Base-by-base conservation (phyloP, 2,113 vertebrate genomes). In the Microcebus tavaratra region DNA sequence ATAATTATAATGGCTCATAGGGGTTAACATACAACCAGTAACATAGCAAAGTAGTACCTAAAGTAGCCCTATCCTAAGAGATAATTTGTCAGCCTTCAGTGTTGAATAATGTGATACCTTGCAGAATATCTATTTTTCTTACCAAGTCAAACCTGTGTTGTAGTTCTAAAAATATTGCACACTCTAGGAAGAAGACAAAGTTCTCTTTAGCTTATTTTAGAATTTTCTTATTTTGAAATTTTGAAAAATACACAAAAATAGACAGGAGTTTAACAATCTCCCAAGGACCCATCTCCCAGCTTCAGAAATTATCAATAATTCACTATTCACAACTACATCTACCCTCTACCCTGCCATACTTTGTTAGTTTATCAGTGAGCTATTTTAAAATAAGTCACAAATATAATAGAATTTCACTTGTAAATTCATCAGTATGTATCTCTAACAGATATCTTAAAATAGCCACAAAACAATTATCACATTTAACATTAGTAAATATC, bases 171-270 rank as follows among this genome's bases (percentile, higher is more conserved):
- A 84, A 61, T 80, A 31, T 80, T 87, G 13, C 5, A 55, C 5
- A 59, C 31, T 78, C 59, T 91, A 81, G 18, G 14, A 92, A 82
- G 25, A 86, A 76, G 34, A 90, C 42, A 92, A 55, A 92, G 55
- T 0, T 78, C 31, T 39, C 57, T 91, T 87, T 90, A 61, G 42
- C 8, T 80, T 55, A 57, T 48, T 82, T 76, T 65, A 2, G 42
- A 81, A 39, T 55, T 85, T 68, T 81, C 72, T 17, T 70, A 79
- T 29, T 73, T 65, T 72, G 21, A 88, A 79, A 76, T 10, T 50
- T 79, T 92, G 25, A 63, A 96, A 88, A 34, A 82, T n/a, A 36
- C 17, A 78, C 23, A 59, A 88, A 97, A 83, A 63, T 88, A 84
- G 39, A 86, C 13, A 75, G 80, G 17, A 94, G 15, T 59, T 90